Percentiles rank a stretch among this genome's conserved stretches.
phyloP scores from a whole-genome alignment of 2,113 vertebrate species.

The Passer domesticus region DNA sequence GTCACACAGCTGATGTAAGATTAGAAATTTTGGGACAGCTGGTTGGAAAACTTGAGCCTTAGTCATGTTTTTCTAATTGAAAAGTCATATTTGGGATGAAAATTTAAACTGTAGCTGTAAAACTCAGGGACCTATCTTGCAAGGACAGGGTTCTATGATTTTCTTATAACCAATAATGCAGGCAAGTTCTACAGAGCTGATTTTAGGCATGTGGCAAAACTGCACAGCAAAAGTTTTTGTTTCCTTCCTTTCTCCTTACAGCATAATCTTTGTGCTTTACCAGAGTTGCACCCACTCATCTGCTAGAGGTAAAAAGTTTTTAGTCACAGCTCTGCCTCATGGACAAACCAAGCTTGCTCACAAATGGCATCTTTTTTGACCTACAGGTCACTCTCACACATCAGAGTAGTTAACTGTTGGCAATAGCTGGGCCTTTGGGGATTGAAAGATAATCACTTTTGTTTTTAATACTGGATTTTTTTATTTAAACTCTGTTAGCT shows the following conservation, averaged over 20 bases:
- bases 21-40: conserved; percentile 56
- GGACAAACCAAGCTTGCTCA: background rate
- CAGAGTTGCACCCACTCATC: background rate
- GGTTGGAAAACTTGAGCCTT: conserved; percentile 63
- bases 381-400: background rate
- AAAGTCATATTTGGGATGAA: conserved; percentile 54
- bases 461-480: background rate
- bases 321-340: background rate
- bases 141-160: background rate
- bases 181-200: background rate
- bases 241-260: background rate
- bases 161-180: background rate
- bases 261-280: background rate
- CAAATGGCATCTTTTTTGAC: background rate
- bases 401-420: conserved; percentile 17
- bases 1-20: conserved; percentile 65
- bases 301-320: background rate
- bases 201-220: background rate
- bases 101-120: conserved; percentile 32
- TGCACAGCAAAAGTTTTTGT: background rate
- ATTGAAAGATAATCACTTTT: conserved; percentile 12
- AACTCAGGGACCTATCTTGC: background rate
- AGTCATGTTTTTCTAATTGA: conserved; percentile 64
- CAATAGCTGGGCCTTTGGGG: background rate
- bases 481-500: conserved; percentile 55